A percentile compares a stretch with the other conserved stretches of the same genome.
These are phyloP conservation scores for Cylloceria caligata DNA, from an alignment of 2,888 invertebrate genomes.

Conservation along the genomic window DNA sequence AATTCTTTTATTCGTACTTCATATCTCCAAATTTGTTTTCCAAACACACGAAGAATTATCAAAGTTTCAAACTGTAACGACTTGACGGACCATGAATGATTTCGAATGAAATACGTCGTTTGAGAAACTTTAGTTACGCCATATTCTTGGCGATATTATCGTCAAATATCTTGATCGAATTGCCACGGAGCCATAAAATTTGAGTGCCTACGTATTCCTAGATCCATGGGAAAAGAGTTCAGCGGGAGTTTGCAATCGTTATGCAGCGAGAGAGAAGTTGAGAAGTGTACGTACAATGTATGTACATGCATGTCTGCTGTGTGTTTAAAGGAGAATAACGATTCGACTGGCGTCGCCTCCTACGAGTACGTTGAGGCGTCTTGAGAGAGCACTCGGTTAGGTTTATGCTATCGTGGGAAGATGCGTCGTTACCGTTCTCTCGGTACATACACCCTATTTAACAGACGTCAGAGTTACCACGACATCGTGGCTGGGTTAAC, in stretches of 20 bases:
- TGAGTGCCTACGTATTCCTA: conserved; percentile 15
- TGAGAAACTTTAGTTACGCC: neutral
- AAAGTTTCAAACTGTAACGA: conserved; percentile 37
- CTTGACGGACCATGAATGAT: conserved; percentile 51
- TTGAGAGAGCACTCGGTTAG: conserved; percentile 16
- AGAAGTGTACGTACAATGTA: neutral
- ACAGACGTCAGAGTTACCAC: conserved; percentile 55
- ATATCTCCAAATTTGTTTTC: conserved; percentile 26
- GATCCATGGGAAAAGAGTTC: conserved; percentile 45
- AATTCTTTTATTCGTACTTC: neutral
- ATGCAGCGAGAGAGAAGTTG: conserved; percentile 23
- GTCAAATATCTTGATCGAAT: conserved; percentile 59
- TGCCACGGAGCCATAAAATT: conserved; percentile 52
- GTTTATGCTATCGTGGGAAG: conserved; percentile 30
- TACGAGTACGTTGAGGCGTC: conserved; percentile 8
- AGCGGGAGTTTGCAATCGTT: conserved; percentile 47
- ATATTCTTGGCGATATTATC: conserved; percentile 34
- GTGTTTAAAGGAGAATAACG: conserved; percentile 50
- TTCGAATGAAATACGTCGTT: conserved; percentile 20
- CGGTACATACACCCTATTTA: conserved; percentile 44
- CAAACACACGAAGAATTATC: neutral
- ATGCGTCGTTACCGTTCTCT: conserved; percentile 54
- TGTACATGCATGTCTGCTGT: neutral
- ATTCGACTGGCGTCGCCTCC: conserved; percentile 52
- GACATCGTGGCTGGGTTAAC: conserved; percentile 63